Evolutionary conservation across 2,888 invertebrate species (phyloP).

Genomic region (Sclerodermus sp.): DNA sequence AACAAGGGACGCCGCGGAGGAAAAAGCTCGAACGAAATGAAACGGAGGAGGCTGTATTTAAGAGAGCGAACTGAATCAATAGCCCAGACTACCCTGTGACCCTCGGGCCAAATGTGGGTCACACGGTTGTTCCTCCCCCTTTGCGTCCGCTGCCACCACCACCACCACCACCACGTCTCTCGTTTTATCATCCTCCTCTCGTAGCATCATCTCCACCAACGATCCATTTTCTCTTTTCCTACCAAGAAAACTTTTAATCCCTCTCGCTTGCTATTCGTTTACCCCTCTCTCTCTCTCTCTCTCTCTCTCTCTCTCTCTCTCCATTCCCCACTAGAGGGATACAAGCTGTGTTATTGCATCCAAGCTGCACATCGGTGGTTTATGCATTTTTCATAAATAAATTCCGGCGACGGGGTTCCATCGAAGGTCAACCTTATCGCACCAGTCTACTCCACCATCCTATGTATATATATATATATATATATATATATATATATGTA

Average conservation of each 20-base stretch:
- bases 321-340: neutral
- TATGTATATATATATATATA: slow-evolving; percentile 5
- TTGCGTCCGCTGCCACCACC: slow-evolving; percentile 11
- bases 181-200: slow-evolving; percentile 6
- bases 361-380: slow-evolving; percentile 16
- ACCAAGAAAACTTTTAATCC: too few relatives aligned
- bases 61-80: slow-evolving; percentile 51
- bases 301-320: slow-evolving; percentile 1
- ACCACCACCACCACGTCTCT: slow-evolving; percentile 3
- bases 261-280: neutral
- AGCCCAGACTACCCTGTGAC: slow-evolving; percentile 41
- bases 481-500: too few relatives aligned
- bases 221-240: too few relatives aligned
- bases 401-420: slow-evolving; percentile 27
- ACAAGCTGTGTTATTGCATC: slow-evolving; percentile 2
- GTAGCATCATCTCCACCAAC: neutral
- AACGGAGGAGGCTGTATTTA: slow-evolving; percentile 52
- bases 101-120: slow-evolving; percentile 46
- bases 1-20: slow-evolving; percentile 2
- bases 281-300: neutral
- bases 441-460: neutral
- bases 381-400: slow-evolving; percentile 44
- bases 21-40: slow-evolving; percentile 45
- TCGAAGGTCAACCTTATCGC: slow-evolving; percentile 10
- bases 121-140: slow-evolving; percentile 33